Evolutionary conservation across 2,888 invertebrate genomes (phyloP), one percentile per base, ranked within the genome.

Genomic region (Lacanobia wlatinum): DNA sequence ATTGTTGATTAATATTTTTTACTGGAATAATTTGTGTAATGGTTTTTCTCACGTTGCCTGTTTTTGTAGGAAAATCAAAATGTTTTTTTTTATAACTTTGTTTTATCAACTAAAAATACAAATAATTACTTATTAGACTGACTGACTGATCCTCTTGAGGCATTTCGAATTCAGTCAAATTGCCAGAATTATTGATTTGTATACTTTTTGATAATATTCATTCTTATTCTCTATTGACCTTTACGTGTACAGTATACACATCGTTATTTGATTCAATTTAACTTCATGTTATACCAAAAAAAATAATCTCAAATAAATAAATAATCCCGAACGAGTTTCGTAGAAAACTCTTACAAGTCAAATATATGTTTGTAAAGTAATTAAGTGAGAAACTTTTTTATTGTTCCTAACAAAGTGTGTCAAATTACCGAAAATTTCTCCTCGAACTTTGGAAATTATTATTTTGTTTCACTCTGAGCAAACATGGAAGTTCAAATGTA

Each of bases 391-490:
- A 83, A 83, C 67, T 82, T 82, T n/a, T 78, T 73, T 76, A 82
- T 83, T 83, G 68, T 84, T 78, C 14, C 61, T 64, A n/a, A 28
- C 23, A 12, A 43, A 74, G 71, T 80, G 75, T 82, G 78, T 80
- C 83, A 82, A 84, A 86, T 81, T 78, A 82, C 14, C 23, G 55
- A 69, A 74, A 80, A 69, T 74, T 78, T 53, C 70, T 62, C 63
- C 8, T 1, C 46, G 12, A 61, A 79, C 52, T 76, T 82, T 43
- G 60, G 8, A 23, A 80, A 83, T 82, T 80, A 81, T 85, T 84
- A 68, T 83, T 81, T 76, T 77, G 58, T 61, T 73, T 55, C 53
- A 85, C 63, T 85, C 52, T n/a, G 53, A 69, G 68, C 63, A 84
- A 87, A 86, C 83, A 83, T 82, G 77, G 72, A 66, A 70, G 70